phyloP scores from a whole-genome alignment of 2,113 vertebrate genomes.

The Craseonycteris thonglongyai region DNA sequence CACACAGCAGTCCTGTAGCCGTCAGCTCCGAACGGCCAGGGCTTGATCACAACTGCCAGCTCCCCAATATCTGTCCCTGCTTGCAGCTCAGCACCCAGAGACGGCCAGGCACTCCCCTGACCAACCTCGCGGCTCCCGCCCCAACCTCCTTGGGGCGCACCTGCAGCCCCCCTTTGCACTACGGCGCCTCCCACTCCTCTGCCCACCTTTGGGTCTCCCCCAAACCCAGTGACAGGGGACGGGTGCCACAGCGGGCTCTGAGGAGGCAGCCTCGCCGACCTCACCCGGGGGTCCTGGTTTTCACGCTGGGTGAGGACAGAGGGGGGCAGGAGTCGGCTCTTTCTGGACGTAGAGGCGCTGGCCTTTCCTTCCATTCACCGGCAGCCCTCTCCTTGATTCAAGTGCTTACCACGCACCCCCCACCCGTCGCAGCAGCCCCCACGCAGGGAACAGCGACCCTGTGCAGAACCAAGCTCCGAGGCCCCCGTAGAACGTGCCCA shows the following conservation, averaged over 20 bases:
- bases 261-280: background rate
- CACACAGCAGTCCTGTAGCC: background rate
- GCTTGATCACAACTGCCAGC: background rate
- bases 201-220: background rate
- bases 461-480: rapidly evolving
- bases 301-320: background rate
- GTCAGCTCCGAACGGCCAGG: background rate
- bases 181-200: background rate
- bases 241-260: background rate
- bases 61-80: background rate
- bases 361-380: rapidly evolving
- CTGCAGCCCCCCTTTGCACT: background rate
- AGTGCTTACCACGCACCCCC: rapidly evolving
- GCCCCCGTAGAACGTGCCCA: background rate
- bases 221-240: background rate
- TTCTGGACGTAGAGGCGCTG: background rate
- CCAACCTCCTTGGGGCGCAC: background rate
- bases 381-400: background rate
- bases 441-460: background rate
- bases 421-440: background rate
- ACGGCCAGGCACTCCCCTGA: background rate
- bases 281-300: background rate
- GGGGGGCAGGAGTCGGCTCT: background rate
- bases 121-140: background rate
- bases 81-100: background rate